phyloP scores from a whole-genome alignment of 2,113 vertebrate species.

The Zosterops lateralis region DNA sequence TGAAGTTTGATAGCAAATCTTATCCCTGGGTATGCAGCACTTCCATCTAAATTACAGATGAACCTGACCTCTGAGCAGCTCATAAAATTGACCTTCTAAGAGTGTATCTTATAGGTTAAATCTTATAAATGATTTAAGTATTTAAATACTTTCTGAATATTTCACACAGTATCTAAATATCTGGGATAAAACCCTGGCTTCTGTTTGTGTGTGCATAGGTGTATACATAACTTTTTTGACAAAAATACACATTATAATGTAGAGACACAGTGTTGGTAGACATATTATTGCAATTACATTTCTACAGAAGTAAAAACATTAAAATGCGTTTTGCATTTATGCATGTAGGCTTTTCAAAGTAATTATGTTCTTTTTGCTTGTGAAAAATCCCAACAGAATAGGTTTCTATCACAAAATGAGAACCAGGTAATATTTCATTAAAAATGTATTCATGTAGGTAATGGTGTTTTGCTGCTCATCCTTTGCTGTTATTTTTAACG shows the following conservation, averaged over 20 bases:
- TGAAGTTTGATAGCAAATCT: not conserved
- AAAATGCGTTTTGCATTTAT: constrained; percentile 33
- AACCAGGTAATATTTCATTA: constrained; percentile 52
- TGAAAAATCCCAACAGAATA: constrained; percentile 39
- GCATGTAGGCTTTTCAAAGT: constrained; percentile 31
- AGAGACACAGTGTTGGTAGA: not conserved
- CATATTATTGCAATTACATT: constrained; percentile 34
- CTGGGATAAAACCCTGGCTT: not conserved
- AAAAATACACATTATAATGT: not conserved
- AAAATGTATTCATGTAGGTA: constrained; percentile 55
- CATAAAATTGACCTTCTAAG: not conserved
- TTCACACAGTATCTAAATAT: not conserved
- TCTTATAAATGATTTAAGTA: not conserved
- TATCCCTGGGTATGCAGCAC: not conserved
- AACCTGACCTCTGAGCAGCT: not conserved
- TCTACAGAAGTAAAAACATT: constrained; percentile 30
- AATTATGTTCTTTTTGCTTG: constrained; percentile 44
- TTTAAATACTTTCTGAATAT: not conserved
- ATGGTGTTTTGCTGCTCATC: constrained; percentile 57
- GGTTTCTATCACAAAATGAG: constrained; percentile 4
- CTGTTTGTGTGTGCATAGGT: not conserved
- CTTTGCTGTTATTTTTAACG: constrained; percentile 59
- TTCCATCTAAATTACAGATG: not conserved
- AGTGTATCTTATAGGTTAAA: not conserved
- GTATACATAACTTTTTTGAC: not conserved